Evolutionary conservation across 2,113 vertebrate genomes (phyloP).

Genomic region (Gasterosteus nipponicus): DNA sequence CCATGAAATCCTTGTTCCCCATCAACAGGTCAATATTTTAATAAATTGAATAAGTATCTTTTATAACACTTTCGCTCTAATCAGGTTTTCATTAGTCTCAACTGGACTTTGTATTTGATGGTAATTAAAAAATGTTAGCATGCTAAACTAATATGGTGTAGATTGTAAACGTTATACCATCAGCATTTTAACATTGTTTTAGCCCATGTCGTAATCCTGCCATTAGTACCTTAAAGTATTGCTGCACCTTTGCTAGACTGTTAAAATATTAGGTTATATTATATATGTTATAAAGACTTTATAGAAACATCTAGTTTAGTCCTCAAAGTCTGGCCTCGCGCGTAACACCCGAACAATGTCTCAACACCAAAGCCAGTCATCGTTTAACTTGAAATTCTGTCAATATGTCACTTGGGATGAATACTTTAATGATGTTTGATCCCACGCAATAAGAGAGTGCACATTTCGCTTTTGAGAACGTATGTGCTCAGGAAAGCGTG

Average conservation of each 20-base stretch:
- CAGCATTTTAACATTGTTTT: neutral
- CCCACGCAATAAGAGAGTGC: neutral
- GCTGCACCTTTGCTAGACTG: neutral
- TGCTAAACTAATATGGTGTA: neutral
- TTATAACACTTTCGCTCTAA: neutral
- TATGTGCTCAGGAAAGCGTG: slow-evolving; percentile 4
- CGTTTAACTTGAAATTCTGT: neutral
- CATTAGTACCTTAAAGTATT: neutral
- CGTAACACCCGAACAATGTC: neutral
- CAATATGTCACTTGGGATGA: neutral
- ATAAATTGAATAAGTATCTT: neutral
- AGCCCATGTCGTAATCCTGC: neutral
- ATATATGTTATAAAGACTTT: neutral
- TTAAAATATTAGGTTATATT: neutral
- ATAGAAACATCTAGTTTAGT: neutral
- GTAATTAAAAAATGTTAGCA: neutral
- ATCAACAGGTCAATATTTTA: neutral
- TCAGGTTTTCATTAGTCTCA: neutral
- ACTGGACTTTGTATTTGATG: neutral
- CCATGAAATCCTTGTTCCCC: neutral
- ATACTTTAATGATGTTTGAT: slow-evolving; percentile 4
- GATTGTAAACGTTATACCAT: neutral
- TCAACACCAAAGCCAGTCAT: neutral
- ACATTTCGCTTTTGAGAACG: neutral
- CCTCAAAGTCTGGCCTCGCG: neutral